phyloP scores from a whole-genome alignment of 2,888 invertebrate species.

The Apamea crenata region DNA sequence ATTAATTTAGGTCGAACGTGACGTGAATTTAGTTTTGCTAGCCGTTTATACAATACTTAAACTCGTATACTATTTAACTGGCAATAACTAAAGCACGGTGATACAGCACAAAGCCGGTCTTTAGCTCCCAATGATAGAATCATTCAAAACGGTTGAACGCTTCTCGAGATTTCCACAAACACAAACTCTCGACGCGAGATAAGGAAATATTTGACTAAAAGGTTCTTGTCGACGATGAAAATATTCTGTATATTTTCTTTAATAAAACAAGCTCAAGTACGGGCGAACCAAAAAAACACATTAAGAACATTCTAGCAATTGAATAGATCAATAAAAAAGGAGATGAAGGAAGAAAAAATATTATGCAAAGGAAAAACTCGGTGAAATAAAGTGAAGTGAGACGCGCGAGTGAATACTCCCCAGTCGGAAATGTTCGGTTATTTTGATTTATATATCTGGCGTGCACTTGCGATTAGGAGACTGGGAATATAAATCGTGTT shows the following conservation, averaged over 20 bases:
- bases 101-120: constrained; percentile 47
- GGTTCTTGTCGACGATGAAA: constrained; percentile 62
- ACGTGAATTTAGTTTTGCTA: constrained; percentile 49
- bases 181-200: constrained; percentile 39
- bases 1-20: constrained; percentile 53
- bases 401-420: constrained; percentile 75
- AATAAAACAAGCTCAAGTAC: constrained; percentile 69
- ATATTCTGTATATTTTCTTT: constrained; percentile 68
- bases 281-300: constrained; percentile 73
- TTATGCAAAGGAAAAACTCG: constrained; percentile 68
- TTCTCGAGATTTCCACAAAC: constrained; percentile 62
- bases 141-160: constrained; percentile 53
- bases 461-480: constrained; percentile 64
- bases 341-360: constrained; percentile 67
- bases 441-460: constrained; percentile 79
- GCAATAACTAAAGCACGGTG: constrained; percentile 36
- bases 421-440: constrained; percentile 79
- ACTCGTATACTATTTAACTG: constrained; percentile 32
- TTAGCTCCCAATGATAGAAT: constrained; percentile 30
- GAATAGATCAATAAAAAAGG: constrained; percentile 82
- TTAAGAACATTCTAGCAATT: constrained; percentile 79
- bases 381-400: constrained; percentile 73
- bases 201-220: constrained; percentile 66
- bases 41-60: constrained; percentile 21
- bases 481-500: constrained; percentile 52